Conservation (phyloP, 53 echinoderm and acorn worm species). For the Stichopus horrens region DNA sequence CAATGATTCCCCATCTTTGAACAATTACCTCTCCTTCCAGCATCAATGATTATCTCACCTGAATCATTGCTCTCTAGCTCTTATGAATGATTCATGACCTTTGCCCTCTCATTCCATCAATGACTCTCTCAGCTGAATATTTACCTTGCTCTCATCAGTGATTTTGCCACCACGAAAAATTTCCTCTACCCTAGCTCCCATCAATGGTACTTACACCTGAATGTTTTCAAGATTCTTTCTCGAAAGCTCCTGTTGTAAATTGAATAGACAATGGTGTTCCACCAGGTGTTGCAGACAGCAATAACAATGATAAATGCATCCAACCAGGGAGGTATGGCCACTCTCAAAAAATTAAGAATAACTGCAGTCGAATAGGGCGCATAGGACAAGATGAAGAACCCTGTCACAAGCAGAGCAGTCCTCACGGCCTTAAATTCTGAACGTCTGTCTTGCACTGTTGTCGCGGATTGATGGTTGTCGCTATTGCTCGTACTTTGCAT, state of each 20-base stretch:
- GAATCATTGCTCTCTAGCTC: no score
- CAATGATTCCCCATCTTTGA: no score
- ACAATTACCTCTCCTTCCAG: no score
- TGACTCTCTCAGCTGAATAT: no score
- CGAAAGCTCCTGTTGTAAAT: conserved; percentile 19
- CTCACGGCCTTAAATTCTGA: conserved; percentile 13
- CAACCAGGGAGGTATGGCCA: not conserved
- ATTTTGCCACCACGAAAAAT: no score
- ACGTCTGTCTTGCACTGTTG: not conserved
- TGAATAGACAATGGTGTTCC: conserved; percentile 34
- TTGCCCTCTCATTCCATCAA: no score
- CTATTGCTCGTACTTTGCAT: not conserved
- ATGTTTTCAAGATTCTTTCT: conserved; percentile 8
- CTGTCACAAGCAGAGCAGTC: conserved; percentile 21
- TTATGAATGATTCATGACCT: no score
- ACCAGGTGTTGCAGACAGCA: conserved; percentile 44
- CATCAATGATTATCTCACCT: no score
- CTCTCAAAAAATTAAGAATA: conserved; percentile 14
- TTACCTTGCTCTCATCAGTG: no score
- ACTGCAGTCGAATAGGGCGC: conserved; percentile 26
- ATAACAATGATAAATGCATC: conserved; percentile 4
- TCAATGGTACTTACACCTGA: not conserved
- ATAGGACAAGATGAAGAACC: conserved; percentile 35
- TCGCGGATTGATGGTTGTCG: not conserved
- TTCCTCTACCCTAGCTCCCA: no score